Percentiles rank a stretch among this genome's conserved stretches.
These are phyloP conservation scores for Anguilla rostrata DNA, from an alignment of 2,113 vertebrate genomes.

Conservation along the genomic window DNA sequence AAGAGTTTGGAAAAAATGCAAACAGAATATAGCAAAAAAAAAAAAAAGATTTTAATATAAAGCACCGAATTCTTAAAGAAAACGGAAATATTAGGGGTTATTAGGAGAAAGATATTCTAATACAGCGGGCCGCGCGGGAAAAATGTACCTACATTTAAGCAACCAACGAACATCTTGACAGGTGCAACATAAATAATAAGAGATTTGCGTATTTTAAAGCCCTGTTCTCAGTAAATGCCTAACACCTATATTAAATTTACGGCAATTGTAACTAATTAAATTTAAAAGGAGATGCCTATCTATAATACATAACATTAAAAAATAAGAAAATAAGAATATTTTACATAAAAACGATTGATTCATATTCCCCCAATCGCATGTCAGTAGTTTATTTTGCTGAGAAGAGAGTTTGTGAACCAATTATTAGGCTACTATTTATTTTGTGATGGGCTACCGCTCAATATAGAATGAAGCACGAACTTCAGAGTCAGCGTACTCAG, in stretches of 20 bases:
- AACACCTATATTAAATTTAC: neutral
- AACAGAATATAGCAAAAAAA: neutral
- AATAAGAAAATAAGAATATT: neutral
- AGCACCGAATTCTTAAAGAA: too few relatives aligned
- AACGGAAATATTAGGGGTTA: too few relatives aligned
- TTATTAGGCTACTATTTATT: too few relatives aligned
- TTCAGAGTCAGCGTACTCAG: neutral
- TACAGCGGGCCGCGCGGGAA: neutral
- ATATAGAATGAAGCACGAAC: neutral
- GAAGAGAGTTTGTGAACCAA: too few relatives aligned
- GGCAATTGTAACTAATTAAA: neutral
- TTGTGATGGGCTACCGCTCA: neutral
- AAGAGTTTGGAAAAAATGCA: neutral
- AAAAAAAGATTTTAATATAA: neutral
- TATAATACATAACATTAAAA: neutral
- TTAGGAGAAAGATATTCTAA: too few relatives aligned
- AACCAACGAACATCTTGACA: neutral
- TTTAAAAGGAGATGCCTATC: neutral
- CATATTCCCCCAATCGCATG: too few relatives aligned
- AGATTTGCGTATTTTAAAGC: neutral
- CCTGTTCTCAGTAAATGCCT: neutral
- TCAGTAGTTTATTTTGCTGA: too few relatives aligned
- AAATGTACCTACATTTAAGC: neutral
- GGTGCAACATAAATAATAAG: neutral
- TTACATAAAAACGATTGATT: too few relatives aligned